Evolutionary conservation across 2,113 vertebrate species (phyloP).

Genomic region (Anguilla japonica): DNA sequence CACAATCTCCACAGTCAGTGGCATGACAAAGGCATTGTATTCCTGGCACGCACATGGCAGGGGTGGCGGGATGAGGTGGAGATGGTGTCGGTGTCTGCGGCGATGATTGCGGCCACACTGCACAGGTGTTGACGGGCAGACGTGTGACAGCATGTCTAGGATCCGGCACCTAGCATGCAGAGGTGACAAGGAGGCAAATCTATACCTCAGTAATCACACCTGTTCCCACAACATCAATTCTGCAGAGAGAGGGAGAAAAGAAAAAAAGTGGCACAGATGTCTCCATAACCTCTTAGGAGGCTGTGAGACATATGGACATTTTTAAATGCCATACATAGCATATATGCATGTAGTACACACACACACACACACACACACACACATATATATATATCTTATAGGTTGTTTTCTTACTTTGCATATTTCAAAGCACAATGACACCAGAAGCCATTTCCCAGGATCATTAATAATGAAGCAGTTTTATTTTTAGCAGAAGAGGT

Average conservation of each 20-base stretch:
- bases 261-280: not conserved
- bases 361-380: too few species aligned
- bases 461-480: constrained; percentile 10
- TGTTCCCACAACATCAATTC: not conserved
- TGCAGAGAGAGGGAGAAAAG: not conserved
- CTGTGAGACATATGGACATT: not conserved
- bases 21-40: not conserved
- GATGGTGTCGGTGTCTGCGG: not conserved
- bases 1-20: too few species aligned
- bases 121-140: not conserved
- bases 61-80: too few species aligned
- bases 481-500: constrained; percentile 6
- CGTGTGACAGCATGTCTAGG: not conserved
- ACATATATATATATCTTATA: too few species aligned
- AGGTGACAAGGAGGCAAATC: not conserved
- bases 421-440: not conserved
- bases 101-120: not conserved
- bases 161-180: not conserved
- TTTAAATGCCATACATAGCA: not conserved
- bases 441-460: not conserved
- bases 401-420: not conserved
- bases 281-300: not conserved
- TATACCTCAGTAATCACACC: not conserved
- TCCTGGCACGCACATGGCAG: not conserved
- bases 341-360: too few species aligned